These are phyloP conservation scores for Opisthocomus hoazin DNA, from an alignment of 2,113 vertebrate species.

Conservation along the genomic window DNA sequence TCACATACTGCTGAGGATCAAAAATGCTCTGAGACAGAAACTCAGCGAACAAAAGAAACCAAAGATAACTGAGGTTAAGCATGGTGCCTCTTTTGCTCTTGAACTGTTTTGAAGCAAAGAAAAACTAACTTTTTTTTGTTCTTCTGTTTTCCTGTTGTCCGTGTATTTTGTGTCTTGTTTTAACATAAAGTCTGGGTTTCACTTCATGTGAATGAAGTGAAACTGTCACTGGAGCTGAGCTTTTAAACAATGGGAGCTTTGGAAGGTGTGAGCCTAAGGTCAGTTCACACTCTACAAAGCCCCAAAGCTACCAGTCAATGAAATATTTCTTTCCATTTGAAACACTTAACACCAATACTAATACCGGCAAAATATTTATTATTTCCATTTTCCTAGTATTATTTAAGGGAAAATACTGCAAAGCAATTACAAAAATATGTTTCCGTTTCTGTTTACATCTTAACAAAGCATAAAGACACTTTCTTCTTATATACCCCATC, in stretches of 20 bases:
- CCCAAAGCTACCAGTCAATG: neutral
- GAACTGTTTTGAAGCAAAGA: neutral
- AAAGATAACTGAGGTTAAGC: neutral
- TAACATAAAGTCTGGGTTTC: neutral
- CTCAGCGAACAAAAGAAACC: neutral
- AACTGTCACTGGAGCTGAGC: neutral
- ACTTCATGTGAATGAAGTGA: neutral
- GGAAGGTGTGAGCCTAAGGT: neutral
- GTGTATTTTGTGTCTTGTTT: neutral
- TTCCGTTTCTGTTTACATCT: neutral
- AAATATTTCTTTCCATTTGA: neutral
- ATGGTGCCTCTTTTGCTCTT: neutral
- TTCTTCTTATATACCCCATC: neutral
- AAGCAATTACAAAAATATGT: neutral
- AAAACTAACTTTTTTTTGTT: neutral
- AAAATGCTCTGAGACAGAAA: neutral
- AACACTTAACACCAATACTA: neutral
- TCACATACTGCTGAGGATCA: neutral
- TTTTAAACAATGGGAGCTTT: neutral
- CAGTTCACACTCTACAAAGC: neutral
- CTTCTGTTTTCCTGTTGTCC: neutral
- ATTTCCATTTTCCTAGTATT: neutral
- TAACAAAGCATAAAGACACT: neutral
- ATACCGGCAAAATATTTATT: neutral
- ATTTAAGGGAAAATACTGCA: neutral